Evolutionary conservation across 1,140 invertebrate genomes (phyloP), one percentile per base, ranked within the genome.

Genomic region (Drosophila insularis): DNA sequence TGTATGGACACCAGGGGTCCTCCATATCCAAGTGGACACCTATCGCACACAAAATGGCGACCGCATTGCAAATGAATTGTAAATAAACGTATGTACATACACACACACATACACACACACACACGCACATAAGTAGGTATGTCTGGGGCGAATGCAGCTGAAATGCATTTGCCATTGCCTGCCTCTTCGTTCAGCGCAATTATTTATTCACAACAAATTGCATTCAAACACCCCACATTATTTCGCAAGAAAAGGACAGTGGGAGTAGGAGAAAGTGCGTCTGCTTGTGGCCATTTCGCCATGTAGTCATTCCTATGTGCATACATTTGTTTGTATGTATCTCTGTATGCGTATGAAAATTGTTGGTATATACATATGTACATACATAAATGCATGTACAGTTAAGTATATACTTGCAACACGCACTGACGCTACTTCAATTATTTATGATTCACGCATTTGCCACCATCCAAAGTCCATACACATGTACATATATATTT

Each of bases 121-220:
- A 13, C 19, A 63, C 13, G 2, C 27, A 39, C 54, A n/a, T 62
- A 43, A 17, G 17, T 54, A 31, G 35, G 14, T 63, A 4, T 32
- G 35, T 35, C n/a, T 37, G 55, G 27, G 27, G 55, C 23, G 55
- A 58, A 17, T 58, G 55, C 55, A 58, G 55, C 37, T 58, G n/a
- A 17, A 58, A 50, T 50, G 43, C 43, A 50, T 21, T 27, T 50
- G 43, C 43, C 19, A 50, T 50, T 27, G 50, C 19, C 50, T 58
- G 32, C 23, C 60, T 31, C 39, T 27, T 13, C 14, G n/a, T 40
- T 40, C 60, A 11, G 21, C 40, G 50, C 50, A 64, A 58, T 64
- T 70, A 64, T 70, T 70, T 70, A 64, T 70, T 64, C 62, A 58
- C 62, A 64, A 65, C 62, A 64, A 70, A 70, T 70, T 70, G 68